These are phyloP conservation scores for Recurvirostra avosetta DNA, from an alignment of 2,113 vertebrate genomes.

Conservation along the genomic window DNA sequence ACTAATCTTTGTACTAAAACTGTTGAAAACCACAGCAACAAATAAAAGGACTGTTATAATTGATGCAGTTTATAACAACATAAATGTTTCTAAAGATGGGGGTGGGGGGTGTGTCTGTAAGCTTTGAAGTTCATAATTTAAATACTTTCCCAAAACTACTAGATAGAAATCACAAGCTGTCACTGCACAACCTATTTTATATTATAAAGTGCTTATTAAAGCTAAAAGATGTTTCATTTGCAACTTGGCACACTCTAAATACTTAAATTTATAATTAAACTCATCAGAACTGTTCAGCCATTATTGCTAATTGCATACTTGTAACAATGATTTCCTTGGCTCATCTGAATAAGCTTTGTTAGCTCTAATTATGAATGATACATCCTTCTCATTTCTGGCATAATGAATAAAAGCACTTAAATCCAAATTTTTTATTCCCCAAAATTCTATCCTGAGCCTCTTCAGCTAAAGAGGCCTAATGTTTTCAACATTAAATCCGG, in stretches of 20 bases:
- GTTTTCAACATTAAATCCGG: not conserved
- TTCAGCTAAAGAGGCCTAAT: not conserved
- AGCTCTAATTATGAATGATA: not conserved
- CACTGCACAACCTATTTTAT: not conserved
- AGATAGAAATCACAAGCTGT: not conserved
- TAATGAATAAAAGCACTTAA: constrained; percentile 11
- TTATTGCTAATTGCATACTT: constrained; percentile 3
- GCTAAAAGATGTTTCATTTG: constrained; percentile 4
- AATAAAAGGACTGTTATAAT: not conserved
- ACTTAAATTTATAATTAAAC: not conserved
- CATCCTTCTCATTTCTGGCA: not conserved
- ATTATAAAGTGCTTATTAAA: constrained; percentile 5
- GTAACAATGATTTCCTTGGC: not conserved
- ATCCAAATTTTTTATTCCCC: not conserved
- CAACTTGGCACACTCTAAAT: not conserved
- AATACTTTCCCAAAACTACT: not conserved
- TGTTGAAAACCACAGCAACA: not conserved
- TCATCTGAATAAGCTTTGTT: constrained; percentile 6
- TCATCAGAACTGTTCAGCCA: not conserved
- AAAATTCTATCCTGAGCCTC: not conserved
- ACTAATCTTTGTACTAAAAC: not conserved
- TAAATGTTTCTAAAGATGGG: not conserved
- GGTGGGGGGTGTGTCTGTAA: not conserved
- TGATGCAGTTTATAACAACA: not conserved
- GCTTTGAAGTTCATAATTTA: not conserved